Percentiles rank a stretch among this genome's conserved stretches.
Evolutionary conservation across 2,797 vertebrate genomes (phyloP).

Genomic region (Oceanodroma leucorhoa): DNA sequence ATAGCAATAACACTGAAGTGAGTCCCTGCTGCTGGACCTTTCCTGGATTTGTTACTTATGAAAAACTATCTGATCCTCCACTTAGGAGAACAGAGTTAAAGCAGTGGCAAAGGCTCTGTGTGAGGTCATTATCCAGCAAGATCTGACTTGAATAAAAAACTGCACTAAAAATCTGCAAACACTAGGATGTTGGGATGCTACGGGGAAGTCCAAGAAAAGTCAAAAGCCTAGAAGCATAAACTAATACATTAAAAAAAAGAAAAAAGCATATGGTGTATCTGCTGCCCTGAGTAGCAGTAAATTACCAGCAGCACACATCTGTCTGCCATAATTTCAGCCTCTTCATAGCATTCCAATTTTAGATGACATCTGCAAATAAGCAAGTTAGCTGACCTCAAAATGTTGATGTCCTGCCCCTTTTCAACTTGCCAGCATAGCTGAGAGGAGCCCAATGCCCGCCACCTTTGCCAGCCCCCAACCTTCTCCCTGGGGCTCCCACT

Average conservation of each 20-base stretch:
- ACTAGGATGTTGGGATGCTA: neutral
- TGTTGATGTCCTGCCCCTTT: neutral
- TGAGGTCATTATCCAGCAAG: neutral
- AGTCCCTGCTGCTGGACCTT: neutral
- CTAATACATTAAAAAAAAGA: neutral
- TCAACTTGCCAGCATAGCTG: neutral
- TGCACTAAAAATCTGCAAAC: neutral
- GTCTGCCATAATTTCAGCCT: neutral
- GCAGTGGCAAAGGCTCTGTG: neutral
- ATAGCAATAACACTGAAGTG: neutral
- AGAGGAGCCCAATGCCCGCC: neutral
- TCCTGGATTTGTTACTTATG: neutral
- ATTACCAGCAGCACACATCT: neutral
- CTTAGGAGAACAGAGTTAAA: neutral
- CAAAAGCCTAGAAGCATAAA: neutral
- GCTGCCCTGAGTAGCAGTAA: neutral
- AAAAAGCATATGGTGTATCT: neutral
- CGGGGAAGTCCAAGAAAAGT: neutral
- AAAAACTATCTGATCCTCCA: neutral
- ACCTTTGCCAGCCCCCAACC: neutral
- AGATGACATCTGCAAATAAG: neutral
- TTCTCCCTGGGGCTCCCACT: neutral
- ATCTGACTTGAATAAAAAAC: neutral
- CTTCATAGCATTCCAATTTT: neutral
- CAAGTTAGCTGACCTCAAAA: neutral